Evolutionary conservation across 2,888 invertebrate species (phyloP).

Genomic region (Ormyrus labotus): DNA sequence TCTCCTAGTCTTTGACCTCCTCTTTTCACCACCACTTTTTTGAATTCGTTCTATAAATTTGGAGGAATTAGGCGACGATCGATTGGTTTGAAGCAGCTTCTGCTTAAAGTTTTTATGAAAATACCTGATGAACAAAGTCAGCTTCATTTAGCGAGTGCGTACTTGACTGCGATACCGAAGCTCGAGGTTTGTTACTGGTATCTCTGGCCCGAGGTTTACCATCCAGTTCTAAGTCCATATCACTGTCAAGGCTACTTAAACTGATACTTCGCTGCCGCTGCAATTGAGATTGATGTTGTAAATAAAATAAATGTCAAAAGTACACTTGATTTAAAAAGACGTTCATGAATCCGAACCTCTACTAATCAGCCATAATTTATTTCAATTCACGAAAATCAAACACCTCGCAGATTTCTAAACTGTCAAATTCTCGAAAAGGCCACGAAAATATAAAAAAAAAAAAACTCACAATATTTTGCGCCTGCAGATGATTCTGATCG

Average conservation of each 20-base stretch:
- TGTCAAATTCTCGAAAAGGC: conserved; percentile 9
- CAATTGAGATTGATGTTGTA: conserved; percentile 7
- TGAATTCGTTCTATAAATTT: conserved; percentile 74
- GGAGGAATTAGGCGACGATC: neutral
- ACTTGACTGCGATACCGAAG: conserved; percentile 76
- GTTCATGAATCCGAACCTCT: no score
- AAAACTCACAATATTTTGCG: conserved; percentile 71
- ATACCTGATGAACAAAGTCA: conserved; percentile 86
- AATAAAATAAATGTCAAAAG: neutral
- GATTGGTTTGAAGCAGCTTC: neutral
- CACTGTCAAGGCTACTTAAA: conserved; percentile 90
- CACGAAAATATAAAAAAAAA: no score
- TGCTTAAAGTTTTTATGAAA: neutral
- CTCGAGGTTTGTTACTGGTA: conserved; percentile 73
- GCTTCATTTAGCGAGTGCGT: conserved; percentile 93
- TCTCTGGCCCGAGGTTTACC: conserved; percentile 77
- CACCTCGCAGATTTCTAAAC: neutral
- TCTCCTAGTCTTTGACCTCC: conserved; percentile 76
- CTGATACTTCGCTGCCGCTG: conserved; percentile 79
- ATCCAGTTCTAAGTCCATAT: conserved; percentile 81
- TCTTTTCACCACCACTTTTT: conserved; percentile 81
- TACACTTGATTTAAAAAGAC: no score
- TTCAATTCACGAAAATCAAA: neutral
- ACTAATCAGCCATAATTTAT: no score
- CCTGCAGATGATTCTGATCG: conserved; percentile 72